Evolutionary conservation across 1,140 invertebrate species (phyloP).

Genomic region (Coboldia fuscipes): DNA sequence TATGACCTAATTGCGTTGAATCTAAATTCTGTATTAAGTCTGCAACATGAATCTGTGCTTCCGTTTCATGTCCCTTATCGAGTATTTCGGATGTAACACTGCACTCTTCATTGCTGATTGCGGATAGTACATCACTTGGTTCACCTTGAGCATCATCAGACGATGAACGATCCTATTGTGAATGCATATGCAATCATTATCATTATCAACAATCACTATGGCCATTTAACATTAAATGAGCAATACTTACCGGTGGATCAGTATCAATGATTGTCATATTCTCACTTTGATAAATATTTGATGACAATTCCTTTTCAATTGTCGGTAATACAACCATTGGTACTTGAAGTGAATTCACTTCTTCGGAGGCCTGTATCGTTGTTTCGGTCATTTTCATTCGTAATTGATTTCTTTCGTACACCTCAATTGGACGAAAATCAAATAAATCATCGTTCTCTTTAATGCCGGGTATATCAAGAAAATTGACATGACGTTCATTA

Average conservation of each 20-base stretch:
- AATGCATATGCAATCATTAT: conserved; percentile 1
- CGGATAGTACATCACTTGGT: conserved; percentile 31
- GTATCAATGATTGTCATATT: conserved; percentile 36
- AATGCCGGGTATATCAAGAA: conserved; percentile 13
- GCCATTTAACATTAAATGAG: background rate
- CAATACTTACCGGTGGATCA: conserved; percentile 20
- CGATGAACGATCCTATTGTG: conserved; percentile 15
- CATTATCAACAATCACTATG: background rate
- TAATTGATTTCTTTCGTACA: conserved; percentile 18
- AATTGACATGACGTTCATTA: conserved; percentile 7
- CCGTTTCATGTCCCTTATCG: conserved; percentile 17
- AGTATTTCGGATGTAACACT: conserved; percentile 40
- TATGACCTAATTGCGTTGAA: conserved; percentile 42
- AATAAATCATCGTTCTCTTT: conserved; percentile 15
- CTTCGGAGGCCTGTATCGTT: background rate
- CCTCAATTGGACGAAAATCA: conserved; percentile 17
- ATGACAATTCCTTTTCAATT: conserved; percentile 1
- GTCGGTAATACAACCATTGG: background rate
- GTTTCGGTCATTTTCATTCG: conserved; percentile 7
- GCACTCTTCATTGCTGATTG: conserved; percentile 43
- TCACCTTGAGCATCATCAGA: conserved; percentile 13
- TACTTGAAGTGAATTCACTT: background rate
- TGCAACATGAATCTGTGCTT: conserved; percentile 10
- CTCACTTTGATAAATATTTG: conserved; percentile 19
- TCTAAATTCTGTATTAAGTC: conserved; percentile 19